Base-by-base conservation (phyloP, 2,113 vertebrate species). In the Petrocephalus microphthalmus region DNA sequence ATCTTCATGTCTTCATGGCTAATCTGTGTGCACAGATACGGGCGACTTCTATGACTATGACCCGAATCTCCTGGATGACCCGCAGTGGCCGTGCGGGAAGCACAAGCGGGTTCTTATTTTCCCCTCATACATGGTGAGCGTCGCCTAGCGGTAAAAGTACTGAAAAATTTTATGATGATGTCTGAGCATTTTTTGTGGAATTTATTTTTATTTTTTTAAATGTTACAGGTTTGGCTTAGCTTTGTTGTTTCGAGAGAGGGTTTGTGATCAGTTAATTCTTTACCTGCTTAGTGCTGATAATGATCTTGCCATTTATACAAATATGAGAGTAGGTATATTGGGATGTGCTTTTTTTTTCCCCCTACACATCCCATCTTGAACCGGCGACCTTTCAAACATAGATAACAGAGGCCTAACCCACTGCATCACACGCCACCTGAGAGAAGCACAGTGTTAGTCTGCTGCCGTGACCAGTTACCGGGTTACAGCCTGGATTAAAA, bases 51-150 rank as follows among this genome's bases (percentile, higher is more conserved):
- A 91, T 89, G 96, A 96, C 86, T 97, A 97, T 0, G 95, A 97
- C 89, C 96, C 96, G 20, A 96, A 97, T 90, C 96, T 97, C 89
- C 91, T 97, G 93, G 96, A 97, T 86, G 96, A 97, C 92, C 96
- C 96, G 2, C 96, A 96, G 57, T 97, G 96, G 96, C 96, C 96
- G 2, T 97, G 96, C 87, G 96, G 96, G 91, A 97, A 97, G 91
- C 96, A 97, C 91, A 97, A 97, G 84, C 92, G 96, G 60, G 96
- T 97, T 90, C 94, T 97, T 90, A 96, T 96, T 91, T 97, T 97
- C 85, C 96, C 96, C 91, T 97, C 96, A 0, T 97, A 97, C 91
- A 97, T 97, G 96, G 96, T 97, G 91, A 95, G 96, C 94, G 88
- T 7, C 22, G 94, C 20, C 17, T 4, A 7, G 22, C 78, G 1